A percentile compares a stretch with the other conserved stretches of the same genome.
phyloP scores from a whole-genome alignment of 2,113 vertebrate genomes.

The Cebus imitator region DNA sequence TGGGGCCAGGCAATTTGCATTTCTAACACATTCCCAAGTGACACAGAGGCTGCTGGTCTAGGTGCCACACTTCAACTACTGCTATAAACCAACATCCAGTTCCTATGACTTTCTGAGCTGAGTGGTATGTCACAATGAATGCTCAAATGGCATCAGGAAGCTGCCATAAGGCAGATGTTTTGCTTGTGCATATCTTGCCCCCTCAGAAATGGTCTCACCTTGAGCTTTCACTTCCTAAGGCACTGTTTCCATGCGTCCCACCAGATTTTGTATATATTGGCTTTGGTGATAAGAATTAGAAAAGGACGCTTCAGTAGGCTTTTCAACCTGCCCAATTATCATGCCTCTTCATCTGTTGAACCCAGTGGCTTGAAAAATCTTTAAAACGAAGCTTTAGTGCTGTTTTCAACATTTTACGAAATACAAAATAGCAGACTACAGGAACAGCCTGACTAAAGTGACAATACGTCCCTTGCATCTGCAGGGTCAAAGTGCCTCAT shows the following conservation, averaged over 20 bases:
- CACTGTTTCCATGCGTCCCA: not conserved
- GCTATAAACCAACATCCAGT: not conserved
- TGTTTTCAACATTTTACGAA: slow-evolving; percentile 7
- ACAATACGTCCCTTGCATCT: not conserved
- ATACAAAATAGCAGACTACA: not conserved
- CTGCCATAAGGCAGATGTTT: not conserved
- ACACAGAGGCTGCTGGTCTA: not conserved
- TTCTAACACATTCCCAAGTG: not conserved
- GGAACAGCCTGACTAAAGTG: slow-evolving; percentile 35
- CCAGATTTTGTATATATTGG: not conserved
- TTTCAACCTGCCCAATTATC: not conserved
- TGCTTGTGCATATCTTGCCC: too few relatives aligned
- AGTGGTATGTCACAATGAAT: not conserved
- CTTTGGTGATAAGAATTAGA: not conserved
- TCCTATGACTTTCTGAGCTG: not conserved
- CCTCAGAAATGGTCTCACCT: not conserved
- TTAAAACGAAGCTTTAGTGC: not conserved
- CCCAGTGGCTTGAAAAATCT: not conserved
- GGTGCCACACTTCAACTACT: not conserved
- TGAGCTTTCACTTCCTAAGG: not conserved
- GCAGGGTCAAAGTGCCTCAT: slow-evolving; percentile 40
- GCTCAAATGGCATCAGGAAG: not conserved
- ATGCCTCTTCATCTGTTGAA: not conserved
- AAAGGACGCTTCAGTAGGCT: not conserved
- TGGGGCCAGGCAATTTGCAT: not conserved